Conservation (phyloP, 2,797 vertebrate genomes). For the Cirrhinus mrigala region DNA sequence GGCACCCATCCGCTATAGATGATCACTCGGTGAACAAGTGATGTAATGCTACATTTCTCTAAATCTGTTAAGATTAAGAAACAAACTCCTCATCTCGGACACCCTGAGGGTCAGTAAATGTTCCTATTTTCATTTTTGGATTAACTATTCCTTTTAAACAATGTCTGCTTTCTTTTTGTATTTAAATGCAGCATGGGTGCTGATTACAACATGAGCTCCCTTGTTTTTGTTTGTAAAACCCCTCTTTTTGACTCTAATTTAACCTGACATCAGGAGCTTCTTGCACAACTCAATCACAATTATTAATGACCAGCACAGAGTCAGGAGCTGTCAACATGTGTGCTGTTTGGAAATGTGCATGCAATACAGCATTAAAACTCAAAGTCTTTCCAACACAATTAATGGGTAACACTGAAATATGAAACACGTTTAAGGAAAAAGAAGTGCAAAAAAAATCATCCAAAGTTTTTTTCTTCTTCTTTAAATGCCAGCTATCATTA, state of each 20-base stretch:
- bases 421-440: not conserved
- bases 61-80: not conserved
- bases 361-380: constrained; percentile 1
- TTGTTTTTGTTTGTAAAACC: constrained; percentile 76
- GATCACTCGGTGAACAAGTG: not conserved
- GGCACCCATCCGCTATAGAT: not conserved
- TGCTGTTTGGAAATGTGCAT: constrained; percentile 22
- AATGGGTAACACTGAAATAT: not conserved
- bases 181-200: not conserved
- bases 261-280: constrained; percentile 80
- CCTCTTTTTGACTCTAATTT: constrained; percentile 82
- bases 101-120: not conserved
- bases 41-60: not conserved
- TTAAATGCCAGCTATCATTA: not conserved
- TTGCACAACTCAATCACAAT: constrained; percentile 77
- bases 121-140: not conserved
- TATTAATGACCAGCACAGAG: constrained; percentile 77
- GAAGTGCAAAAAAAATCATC: constrained; percentile 69
- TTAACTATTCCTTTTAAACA: not conserved
- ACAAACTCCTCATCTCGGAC: not conserved
- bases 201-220: constrained; percentile 16
- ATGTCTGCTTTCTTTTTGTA: not conserved
- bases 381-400: not conserved
- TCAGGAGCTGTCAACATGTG: constrained; percentile 72
- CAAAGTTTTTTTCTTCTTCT: not conserved